A percentile compares a stretch with the other conserved stretches of the same genome.
phyloP scores from a whole-genome alignment of 2,888 invertebrate species.

The Beris chalybata region DNA sequence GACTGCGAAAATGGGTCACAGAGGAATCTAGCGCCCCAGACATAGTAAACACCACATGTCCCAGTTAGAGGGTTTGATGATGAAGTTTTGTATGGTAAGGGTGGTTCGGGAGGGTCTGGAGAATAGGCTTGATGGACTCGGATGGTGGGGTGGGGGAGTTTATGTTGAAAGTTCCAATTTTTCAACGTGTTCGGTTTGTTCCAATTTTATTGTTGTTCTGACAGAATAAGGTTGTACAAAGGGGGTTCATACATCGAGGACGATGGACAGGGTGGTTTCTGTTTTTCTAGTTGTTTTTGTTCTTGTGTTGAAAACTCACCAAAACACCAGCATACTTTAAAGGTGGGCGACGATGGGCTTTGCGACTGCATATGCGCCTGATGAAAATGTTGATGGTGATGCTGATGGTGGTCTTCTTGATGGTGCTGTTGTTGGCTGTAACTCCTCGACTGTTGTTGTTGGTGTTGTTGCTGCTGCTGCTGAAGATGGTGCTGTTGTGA shows the following conservation, averaged over 20 bases:
- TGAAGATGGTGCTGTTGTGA: conserved; percentile 32
- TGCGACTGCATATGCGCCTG: conserved; percentile 28
- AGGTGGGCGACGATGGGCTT: conserved; percentile 28
- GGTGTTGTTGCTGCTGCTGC: conserved; percentile 18
- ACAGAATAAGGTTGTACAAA: neutral
- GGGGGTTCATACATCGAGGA: neutral
- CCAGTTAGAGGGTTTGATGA: too few species aligned
- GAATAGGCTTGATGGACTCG: too few species aligned
- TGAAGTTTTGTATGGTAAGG: too few species aligned
- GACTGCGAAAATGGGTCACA: too few species aligned
- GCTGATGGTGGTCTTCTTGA: conserved; percentile 42
- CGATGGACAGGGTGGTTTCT: conserved; percentile 3
- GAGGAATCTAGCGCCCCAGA: too few species aligned
- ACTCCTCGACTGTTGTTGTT: conserved; percentile 2
- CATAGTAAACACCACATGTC: too few species aligned
- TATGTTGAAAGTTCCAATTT: too few species aligned
- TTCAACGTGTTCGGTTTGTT: too few species aligned
- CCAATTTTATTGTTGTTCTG: neutral
- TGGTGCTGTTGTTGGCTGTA: conserved; percentile 31
- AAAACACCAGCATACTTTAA: conserved; percentile 53
- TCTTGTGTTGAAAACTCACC: conserved; percentile 50
- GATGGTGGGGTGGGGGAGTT: too few species aligned
- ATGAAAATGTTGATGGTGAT: conserved; percentile 40
- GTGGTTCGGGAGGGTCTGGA: too few species aligned
- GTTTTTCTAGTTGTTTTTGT: conserved; percentile 13